Conservation (phyloP, 2,113 vertebrate species). For the Trematomus loennbergii region DNA sequence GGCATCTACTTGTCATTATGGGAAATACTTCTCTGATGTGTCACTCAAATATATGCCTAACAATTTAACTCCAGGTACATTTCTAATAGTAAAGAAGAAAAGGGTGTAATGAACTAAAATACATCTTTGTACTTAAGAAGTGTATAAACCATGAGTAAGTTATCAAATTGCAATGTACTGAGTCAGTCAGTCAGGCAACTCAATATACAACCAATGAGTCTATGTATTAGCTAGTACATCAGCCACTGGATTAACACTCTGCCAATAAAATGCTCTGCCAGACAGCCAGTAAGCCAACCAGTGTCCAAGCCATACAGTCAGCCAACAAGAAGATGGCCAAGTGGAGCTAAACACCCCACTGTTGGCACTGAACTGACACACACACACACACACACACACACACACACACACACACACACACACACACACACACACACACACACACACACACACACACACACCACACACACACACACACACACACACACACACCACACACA, state of each 20-base stretch:
- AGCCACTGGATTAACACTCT: slow-evolving; percentile 14
- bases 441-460: slow-evolving; percentile 1
- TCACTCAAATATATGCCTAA: no score
- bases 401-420: neutral
- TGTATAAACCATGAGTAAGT: no score
- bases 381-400: neutral
- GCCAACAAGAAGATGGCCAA: slow-evolving; percentile 45
- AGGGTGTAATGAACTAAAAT: neutral
- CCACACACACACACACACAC: neutral
- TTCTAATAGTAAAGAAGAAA: neutral
- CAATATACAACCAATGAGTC: neutral
- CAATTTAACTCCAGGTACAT: neutral
- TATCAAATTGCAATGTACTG: neutral
- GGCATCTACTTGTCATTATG: no score
- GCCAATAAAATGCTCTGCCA: slow-evolving; percentile 19
- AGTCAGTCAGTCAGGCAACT: slow-evolving; percentile 21
- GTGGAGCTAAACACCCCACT: slow-evolving; percentile 40
- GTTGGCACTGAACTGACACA: slow-evolving; percentile 37
- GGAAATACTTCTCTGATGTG: no score
- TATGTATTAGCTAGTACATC: neutral
- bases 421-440: slow-evolving; percentile 9
- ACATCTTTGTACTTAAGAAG: no score
- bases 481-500: neutral
- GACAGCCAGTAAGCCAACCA: slow-evolving; percentile 5
- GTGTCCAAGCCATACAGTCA: slow-evolving; percentile 22